Conservation (phyloP, 2,797 vertebrate species). For the Muscicapa comitata region DNA sequence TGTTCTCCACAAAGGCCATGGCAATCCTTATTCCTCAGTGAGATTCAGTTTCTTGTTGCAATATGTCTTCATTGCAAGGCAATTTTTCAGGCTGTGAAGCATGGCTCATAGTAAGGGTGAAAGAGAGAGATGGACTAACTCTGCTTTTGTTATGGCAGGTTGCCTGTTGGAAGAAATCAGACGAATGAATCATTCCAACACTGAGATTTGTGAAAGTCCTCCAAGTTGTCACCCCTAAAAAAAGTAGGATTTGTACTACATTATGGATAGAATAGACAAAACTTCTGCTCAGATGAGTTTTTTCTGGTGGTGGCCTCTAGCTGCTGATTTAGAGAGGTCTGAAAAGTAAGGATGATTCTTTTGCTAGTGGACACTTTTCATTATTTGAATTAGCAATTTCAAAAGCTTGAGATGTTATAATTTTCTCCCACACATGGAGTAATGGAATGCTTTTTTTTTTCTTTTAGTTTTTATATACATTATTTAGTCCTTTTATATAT, state of each 20-base stretch:
- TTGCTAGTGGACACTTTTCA: background rate
- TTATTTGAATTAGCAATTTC: background rate
- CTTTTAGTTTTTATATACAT: background rate
- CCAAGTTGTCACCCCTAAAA: background rate
- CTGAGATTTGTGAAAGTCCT: background rate
- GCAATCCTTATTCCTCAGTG: background rate
- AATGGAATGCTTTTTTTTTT: background rate
- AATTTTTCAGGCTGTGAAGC: background rate
- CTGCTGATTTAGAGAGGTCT: background rate
- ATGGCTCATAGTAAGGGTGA: background rate
- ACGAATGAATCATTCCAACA: background rate
- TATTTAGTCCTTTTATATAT: background rate
- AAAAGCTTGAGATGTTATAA: accelerated
- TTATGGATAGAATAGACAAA: background rate
- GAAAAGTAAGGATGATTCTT: background rate
- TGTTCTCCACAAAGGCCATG: background rate
- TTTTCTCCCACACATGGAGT: background rate
- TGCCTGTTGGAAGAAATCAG: background rate
- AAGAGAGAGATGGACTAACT: background rate
- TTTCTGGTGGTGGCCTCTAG: background rate
- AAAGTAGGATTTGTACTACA: background rate
- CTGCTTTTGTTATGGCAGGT: background rate
- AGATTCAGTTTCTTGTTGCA: background rate
- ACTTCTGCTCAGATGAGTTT: background rate
- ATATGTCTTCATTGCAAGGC: background rate